Percentiles rank a stretch among this genome's conserved stretches.
Conservation (phyloP, 1,140 invertebrate species). For the Parapsyche elsis region DNA sequence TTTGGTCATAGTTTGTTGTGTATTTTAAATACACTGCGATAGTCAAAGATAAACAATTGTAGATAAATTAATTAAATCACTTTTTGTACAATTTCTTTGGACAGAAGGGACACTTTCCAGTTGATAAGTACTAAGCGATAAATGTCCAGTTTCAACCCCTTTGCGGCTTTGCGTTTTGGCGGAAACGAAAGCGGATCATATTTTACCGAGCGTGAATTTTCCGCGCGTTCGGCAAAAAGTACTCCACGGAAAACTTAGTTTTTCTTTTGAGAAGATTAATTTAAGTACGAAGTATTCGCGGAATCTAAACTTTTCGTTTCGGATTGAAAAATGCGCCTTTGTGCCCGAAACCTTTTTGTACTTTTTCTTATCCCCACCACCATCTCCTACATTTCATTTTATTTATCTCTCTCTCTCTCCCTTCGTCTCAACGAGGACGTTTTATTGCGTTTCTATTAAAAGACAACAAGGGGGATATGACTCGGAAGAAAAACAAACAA, state of each 20-base stretch:
- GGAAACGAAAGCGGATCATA: slow-evolving; percentile 41
- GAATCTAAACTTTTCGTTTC: slow-evolving; percentile 44
- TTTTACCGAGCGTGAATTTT: slow-evolving; percentile 42
- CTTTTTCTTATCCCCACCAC: background rate
- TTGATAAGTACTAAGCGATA: slow-evolving; percentile 23
- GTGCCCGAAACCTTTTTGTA: slow-evolving; percentile 15
- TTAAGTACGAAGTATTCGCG: slow-evolving; percentile 41
- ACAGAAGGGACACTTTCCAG: background rate
- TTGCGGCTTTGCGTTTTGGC: slow-evolving; percentile 12
- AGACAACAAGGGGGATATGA: background rate
- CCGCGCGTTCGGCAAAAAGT: slow-evolving; percentile 19
- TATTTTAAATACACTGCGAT: too few relatives aligned
- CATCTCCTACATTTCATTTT: too few relatives aligned
- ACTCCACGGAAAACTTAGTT: slow-evolving; percentile 37
- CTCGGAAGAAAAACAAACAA: background rate
- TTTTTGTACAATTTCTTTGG: too few relatives aligned
- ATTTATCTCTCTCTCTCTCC: background rate
- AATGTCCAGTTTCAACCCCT: slow-evolving; percentile 20
- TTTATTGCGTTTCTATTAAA: slow-evolving; percentile 17
- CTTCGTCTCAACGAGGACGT: background rate
- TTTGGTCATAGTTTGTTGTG: too few relatives aligned
- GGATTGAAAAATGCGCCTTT: slow-evolving; percentile 38
- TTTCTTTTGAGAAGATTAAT: slow-evolving; percentile 45
- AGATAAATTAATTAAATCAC: too few relatives aligned
- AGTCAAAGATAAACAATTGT: too few relatives aligned